These are phyloP conservation scores for Galeopterus variegatus DNA, from an alignment of 2,113 vertebrate genomes.

Conservation along the genomic window DNA sequence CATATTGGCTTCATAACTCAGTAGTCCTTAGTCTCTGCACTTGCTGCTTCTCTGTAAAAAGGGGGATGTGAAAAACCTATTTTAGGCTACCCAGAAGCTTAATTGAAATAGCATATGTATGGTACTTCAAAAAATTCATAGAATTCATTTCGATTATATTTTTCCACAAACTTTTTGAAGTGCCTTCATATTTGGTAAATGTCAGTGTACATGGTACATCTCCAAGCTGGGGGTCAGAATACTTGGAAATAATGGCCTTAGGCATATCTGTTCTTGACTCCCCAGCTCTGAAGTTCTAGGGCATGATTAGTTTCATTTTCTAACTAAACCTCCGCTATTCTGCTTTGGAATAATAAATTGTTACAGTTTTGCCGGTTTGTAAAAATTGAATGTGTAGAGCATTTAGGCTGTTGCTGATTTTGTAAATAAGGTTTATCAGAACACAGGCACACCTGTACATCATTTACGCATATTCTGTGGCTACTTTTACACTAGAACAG, in stretches of 20 bases:
- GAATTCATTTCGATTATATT: too few relatives aligned
- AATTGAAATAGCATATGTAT: not conserved
- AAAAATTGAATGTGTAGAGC: not conserved
- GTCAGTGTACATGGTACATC: not conserved
- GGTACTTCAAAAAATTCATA: too few relatives aligned
- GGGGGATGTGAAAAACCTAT: not conserved
- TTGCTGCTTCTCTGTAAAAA: not conserved
- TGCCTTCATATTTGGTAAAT: not conserved
- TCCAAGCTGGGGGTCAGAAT: not conserved
- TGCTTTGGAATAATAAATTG: slow-evolving; percentile 13
- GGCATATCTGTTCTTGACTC: not conserved
- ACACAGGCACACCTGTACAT: not conserved
- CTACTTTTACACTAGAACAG: not conserved
- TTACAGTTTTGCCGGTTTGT: not conserved
- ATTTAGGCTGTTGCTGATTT: not conserved
- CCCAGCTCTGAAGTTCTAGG: not conserved
- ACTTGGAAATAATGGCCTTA: not conserved
- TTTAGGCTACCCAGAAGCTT: not conserved
- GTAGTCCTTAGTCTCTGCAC: not conserved
- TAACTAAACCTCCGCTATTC: not conserved
- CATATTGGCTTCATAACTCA: not conserved
- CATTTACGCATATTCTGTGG: not conserved
- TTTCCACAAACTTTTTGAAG: too few relatives aligned
- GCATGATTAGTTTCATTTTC: not conserved
- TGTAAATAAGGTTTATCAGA: not conserved